phyloP scores from a whole-genome alignment of 2,797 vertebrate species.

The Rhinoraja longicauda region DNA sequence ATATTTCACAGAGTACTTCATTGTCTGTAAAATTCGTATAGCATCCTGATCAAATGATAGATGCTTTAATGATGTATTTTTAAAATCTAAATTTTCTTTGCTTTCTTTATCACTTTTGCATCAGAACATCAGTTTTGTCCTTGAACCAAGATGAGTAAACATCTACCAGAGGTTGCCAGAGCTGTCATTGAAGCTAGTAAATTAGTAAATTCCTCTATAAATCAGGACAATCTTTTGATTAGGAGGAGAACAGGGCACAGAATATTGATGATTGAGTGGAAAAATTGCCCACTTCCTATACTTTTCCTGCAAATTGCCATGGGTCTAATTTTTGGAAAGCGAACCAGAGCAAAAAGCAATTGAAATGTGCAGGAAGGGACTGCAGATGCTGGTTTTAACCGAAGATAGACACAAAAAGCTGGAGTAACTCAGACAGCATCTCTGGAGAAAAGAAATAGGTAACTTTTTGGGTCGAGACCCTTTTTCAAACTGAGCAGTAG shows the following conservation, averaged over 20 bases:
- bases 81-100: neutral
- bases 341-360: neutral
- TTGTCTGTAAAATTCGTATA: neutral
- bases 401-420: too few relatives aligned
- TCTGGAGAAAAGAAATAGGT: too few relatives aligned
- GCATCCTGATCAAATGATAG: neutral
- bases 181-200: neutral
- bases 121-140: neutral
- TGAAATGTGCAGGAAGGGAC: too few relatives aligned
- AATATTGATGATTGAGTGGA: slow-evolving; percentile 12
- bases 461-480: too few relatives aligned
- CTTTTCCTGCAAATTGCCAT: neutral
- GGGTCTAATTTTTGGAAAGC: neutral
- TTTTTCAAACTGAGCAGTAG: too few relatives aligned
- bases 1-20: neutral
- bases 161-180: neutral
- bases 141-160: neutral
- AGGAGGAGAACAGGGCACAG: neutral
- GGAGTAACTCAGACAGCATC: too few relatives aligned
- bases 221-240: neutral
- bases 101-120: neutral
- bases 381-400: too few relatives aligned
- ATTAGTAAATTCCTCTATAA: slow-evolving; percentile 28
- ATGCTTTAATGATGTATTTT: neutral
- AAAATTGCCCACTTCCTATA: neutral